Evolutionary conservation across 2,888 invertebrate species (phyloP), one percentile per base, ranked within the genome.

Genomic region (Rhagonycha fulva): DNA sequence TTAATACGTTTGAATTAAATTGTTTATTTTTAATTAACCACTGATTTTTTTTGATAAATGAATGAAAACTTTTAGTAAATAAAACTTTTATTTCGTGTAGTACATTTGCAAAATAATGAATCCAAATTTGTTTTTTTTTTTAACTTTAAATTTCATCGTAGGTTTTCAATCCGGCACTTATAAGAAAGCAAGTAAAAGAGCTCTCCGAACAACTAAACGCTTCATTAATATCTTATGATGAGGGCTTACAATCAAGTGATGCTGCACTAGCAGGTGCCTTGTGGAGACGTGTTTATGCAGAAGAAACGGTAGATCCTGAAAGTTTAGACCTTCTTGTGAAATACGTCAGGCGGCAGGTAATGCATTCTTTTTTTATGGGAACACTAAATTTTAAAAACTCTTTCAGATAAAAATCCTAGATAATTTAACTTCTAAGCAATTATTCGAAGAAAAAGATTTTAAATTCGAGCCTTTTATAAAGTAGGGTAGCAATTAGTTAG

Each of bases 121-220:
- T 19, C 19, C 19, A 9, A 30, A 69, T 19, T 11, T 30, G 9
- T 19, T 9, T 61, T 32, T 9, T 61, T 32, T 70, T 70, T 60
- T 9, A 23, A 67, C 9, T 14, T 67, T 67, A 7, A 24, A 67
- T 67, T 70, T n/a, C 5, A 12, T 86, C 88, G 2, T 84, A 95
- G 94, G 90, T 90, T 62, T 91, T 91, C 26, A 92, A 92, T 86
- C 88, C 91, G 67, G 88, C 92, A 1, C 89, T 90, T 79, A 91
- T 93, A 24, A 90, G 90, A 75, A 89, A 90, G 74, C 93, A 95
- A 87, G 89, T 95, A 0, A 30, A 47, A 32, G 91, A 91, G 72
- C 86, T 96, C 23, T 93, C 93, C 0, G 91, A 94, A 81, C 95
- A 96, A 84, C 95, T 97, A 85, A 94, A 95, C 88, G 96, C 96